Percentiles rank a stretch among this genome's conserved stretches.
Conservation (phyloP, 1,140 invertebrate genomes). For the Limonius californicus region DNA sequence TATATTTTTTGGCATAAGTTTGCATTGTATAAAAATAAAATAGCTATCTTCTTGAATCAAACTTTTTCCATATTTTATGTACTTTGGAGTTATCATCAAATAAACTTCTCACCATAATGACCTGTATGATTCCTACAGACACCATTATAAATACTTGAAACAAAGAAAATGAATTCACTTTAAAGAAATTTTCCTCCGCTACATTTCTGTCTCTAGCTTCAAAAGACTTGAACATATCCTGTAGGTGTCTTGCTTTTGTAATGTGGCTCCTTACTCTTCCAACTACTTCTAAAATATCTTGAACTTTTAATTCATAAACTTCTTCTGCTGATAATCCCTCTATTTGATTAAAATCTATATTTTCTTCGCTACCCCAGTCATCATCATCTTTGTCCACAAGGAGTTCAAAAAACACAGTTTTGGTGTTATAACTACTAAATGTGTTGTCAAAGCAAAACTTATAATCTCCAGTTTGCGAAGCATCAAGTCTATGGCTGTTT, state of each 20-base stretch:
- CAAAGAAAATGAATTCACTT: conserved; percentile 70
- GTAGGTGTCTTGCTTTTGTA: conserved; percentile 61
- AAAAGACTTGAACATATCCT: conserved; percentile 67
- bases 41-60: conserved; percentile 16
- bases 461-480: conserved; percentile 62
- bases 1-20: neutral
- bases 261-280: conserved; percentile 58
- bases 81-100: conserved; percentile 62
- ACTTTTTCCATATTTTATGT: conserved; percentile 51
- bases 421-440: conserved; percentile 72
- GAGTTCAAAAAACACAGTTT: conserved; percentile 80
- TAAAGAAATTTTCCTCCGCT: conserved; percentile 70
- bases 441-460: conserved; percentile 81
- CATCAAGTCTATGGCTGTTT: conserved; percentile 60
- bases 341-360: conserved; percentile 49
- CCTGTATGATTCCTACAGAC: conserved; percentile 62
- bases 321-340: conserved; percentile 50
- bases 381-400: conserved; percentile 60
- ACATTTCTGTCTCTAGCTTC: conserved; percentile 75
- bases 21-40: neutral
- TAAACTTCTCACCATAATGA: conserved; percentile 62
- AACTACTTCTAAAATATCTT: conserved; percentile 61
- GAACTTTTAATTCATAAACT: conserved; percentile 60
- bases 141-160: conserved; percentile 69
- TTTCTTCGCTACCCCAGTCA: conserved; percentile 53